These are phyloP conservation scores for Ceratina calcarata DNA, from an alignment of 1,140 invertebrate species.

Conservation along the genomic window DNA sequence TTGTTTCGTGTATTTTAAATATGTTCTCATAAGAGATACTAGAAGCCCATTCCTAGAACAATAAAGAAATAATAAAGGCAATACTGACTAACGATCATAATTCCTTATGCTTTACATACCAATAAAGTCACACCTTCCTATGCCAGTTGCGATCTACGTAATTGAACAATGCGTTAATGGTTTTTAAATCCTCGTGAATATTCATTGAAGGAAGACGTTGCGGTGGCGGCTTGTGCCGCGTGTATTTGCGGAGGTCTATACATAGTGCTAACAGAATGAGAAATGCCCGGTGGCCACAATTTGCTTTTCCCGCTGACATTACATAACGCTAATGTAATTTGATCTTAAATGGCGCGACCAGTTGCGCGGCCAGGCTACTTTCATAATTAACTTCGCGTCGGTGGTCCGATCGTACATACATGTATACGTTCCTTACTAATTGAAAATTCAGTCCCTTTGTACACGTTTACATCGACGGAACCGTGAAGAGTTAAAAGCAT, in stretches of 20 bases:
- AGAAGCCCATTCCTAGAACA: no score
- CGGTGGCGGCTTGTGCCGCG: no score
- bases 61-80: no score
- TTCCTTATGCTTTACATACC: no score
- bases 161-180: no score
- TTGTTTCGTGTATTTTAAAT: no score
- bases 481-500: no score
- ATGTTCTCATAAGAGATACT: no score
- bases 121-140: no score
- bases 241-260: not conserved
- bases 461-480: no score
- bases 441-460: conserved; percentile 11
- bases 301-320: conserved; percentile 18
- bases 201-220: conserved; percentile 4
- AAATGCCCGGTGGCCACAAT: not conserved
- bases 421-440: not conserved
- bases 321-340: conserved; percentile 31
- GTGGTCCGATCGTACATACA: not conserved
- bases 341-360: conserved; percentile 20
- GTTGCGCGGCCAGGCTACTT: not conserved
- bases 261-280: not conserved
- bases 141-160: no score
- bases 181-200: conserved; percentile 13
- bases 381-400: conserved; percentile 20
- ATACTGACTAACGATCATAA: no score